phyloP scores from a whole-genome alignment of 2,888 invertebrate species.

The Nemurella pictetii region DNA sequence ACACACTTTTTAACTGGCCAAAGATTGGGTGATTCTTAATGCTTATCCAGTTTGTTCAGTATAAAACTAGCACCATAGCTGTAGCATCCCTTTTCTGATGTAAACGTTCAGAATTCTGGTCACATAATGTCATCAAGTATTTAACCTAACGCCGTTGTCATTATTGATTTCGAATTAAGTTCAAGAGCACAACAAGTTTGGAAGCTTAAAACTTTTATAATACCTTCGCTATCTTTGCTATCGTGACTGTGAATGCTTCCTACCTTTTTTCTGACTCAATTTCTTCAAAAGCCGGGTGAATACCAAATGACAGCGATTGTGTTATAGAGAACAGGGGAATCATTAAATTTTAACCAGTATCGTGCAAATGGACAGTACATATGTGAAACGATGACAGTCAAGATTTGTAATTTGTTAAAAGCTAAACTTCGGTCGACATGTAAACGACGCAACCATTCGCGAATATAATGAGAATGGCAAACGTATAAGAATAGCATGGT shows the following conservation, averaged over 20 bases:
- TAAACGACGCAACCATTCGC: no score
- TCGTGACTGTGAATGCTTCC: not conserved
- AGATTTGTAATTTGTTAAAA: no score
- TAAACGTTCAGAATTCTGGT: not conserved
- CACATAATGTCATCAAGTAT: not conserved
- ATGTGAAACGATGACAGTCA: not conserved
- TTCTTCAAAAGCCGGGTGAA: conserved; percentile 30
- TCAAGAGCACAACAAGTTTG: not conserved
- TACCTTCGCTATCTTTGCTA: not conserved
- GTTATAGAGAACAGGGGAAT: conserved; percentile 1
- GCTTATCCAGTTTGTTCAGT: no score
- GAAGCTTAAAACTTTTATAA: not conserved
- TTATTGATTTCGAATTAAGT: not conserved
- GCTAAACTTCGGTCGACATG: no score
- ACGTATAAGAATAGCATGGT: no score
- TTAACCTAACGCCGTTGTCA: not conserved
- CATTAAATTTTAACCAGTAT: conserved; percentile 34
- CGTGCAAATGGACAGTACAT: not conserved
- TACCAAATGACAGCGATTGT: conserved; percentile 37
- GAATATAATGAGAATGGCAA: no score
- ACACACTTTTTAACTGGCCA: no score
- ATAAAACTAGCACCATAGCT: no score
- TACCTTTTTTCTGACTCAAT: not conserved
- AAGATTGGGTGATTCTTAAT: no score
- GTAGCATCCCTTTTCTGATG: not conserved